A percentile compares a stretch with the other conserved stretches of the same genome.
Conservation (phyloP, 2,113 vertebrate genomes). For the Poeciliopsis retropinna region DNA sequence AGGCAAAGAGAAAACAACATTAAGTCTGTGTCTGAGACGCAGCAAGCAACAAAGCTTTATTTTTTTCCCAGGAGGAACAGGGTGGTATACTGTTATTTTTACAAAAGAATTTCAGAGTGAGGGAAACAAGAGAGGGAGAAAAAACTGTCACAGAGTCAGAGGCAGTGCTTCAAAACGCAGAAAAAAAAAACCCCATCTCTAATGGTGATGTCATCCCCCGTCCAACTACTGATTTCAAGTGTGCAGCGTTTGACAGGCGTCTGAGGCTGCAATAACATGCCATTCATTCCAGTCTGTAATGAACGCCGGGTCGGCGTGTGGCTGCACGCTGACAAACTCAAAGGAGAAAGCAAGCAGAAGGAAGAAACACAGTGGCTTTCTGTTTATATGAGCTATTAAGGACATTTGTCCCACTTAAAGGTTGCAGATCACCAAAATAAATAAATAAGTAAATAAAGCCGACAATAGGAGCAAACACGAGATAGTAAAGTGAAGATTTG, state of each 20-base stretch:
- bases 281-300: slow-evolving; percentile 39
- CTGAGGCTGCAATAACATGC: slow-evolving; percentile 21
- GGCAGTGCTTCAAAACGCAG: slow-evolving; percentile 10
- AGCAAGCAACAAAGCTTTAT: slow-evolving; percentile 35
- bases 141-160: slow-evolving; percentile 30
- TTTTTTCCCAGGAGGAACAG: slow-evolving; percentile 18
- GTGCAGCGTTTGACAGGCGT: slow-evolving; percentile 8
- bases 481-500: too few relatives aligned
- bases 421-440: too few relatives aligned
- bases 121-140: background rate
- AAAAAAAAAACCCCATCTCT: slow-evolving; percentile 15
- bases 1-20: background rate
- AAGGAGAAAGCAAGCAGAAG: background rate
- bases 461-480: too few relatives aligned
- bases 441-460: too few relatives aligned
- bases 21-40: background rate
- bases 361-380: background rate
- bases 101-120: slow-evolving; percentile 34
- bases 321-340: slow-evolving; percentile 4
- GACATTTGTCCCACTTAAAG: too few relatives aligned
- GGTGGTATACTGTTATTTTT: slow-evolving; percentile 20
- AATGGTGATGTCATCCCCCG: slow-evolving; percentile 38
- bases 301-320: slow-evolving; percentile 9
- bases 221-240: slow-evolving; percentile 8
- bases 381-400: background rate